These are phyloP conservation scores for Panopea generosa DNA, from an alignment of 2,888 invertebrate species.

Conservation along the genomic window DNA sequence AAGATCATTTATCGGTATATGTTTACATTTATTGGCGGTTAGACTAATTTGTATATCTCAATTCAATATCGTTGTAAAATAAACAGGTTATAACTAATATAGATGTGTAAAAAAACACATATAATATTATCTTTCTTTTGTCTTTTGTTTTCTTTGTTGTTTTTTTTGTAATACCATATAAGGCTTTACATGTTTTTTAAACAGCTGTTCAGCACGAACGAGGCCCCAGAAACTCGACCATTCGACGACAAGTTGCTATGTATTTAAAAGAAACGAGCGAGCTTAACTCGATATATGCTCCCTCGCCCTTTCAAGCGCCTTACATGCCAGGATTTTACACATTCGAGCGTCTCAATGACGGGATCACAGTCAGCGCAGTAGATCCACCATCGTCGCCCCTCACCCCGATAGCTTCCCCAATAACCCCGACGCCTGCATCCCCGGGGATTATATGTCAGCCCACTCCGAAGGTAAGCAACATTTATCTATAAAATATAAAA, in stretches of 20 bases:
- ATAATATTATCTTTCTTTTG: neutral
- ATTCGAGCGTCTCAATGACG: constrained; percentile 74
- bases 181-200: too few species aligned
- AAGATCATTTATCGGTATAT: too few species aligned
- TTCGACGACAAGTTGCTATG: constrained; percentile 95
- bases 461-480: constrained; percentile 86
- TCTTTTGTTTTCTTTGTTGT: neutral
- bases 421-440: constrained; percentile 65
- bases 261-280: constrained; percentile 89
- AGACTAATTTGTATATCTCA: too few species aligned
- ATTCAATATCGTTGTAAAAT: too few species aligned
- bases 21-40: too few species aligned
- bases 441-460: constrained; percentile 82
- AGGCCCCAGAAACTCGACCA: constrained; percentile 97
- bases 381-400: constrained; percentile 73
- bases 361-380: constrained; percentile 76
- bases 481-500: too few species aligned
- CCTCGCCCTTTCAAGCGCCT: constrained; percentile 76
- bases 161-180: too few species aligned
- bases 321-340: constrained; percentile 78
- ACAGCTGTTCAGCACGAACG: constrained; percentile 99
- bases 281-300: constrained; percentile 73
- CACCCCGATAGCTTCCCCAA: constrained; percentile 59
- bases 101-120: too few species aligned
- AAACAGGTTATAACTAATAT: too few species aligned